These are phyloP conservation scores for Arbacia lixula DNA, from an alignment of 53 echinoderm and acorn worm genomes.

Conservation along the genomic window DNA sequence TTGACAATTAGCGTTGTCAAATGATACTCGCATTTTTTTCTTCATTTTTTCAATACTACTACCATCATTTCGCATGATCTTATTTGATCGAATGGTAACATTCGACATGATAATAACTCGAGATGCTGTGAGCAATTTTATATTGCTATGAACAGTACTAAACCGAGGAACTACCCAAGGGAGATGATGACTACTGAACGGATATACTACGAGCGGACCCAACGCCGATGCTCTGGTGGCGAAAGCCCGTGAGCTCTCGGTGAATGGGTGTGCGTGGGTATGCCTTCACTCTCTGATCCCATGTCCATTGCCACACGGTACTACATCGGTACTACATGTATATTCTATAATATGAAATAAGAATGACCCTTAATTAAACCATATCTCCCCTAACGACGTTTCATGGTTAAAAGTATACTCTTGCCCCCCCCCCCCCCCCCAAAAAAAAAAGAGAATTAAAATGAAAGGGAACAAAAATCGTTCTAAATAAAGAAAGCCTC, in stretches of 20 bases:
- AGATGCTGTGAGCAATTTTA: constrained; percentile 92
- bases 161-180: constrained; percentile 59
- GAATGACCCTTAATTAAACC: no score
- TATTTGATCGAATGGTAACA: constrained; percentile 85
- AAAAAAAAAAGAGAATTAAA: no score
- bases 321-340: not conserved
- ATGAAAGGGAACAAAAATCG: no score
- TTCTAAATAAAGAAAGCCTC: no score
- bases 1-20: not conserved
- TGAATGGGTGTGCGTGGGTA: constrained; percentile 27
- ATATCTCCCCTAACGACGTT: no score
- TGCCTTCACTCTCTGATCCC: constrained; percentile 16
- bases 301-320: not conserved
- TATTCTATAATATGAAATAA: not conserved
- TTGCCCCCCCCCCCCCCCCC: no score
- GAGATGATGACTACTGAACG: constrained; percentile 95
- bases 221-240: constrained; percentile 25
- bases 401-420: no score
- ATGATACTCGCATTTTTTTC: not conserved
- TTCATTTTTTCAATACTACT: no score
- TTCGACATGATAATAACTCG: constrained; percentile 95
- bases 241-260: not conserved
- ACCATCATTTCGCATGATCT: constrained; percentile 85
- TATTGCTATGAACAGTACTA: constrained; percentile 78
- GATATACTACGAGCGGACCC: constrained; percentile 69